Evolutionary conservation across 2,113 vertebrate species (phyloP).

Genomic region (Crocuta crocuta): DNA sequence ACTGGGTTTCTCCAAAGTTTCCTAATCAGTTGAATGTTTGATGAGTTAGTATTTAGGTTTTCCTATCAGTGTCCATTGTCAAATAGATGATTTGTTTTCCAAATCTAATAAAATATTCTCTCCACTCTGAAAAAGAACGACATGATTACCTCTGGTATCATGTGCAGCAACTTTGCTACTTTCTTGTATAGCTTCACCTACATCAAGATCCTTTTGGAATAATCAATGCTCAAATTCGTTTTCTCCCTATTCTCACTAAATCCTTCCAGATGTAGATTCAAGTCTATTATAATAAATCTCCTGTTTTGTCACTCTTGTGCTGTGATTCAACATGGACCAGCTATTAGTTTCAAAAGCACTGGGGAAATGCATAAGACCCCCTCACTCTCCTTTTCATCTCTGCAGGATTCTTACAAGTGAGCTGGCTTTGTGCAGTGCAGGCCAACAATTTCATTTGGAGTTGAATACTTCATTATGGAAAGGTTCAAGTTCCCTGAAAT

Average conservation of each 20-base stretch:
- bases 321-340: constrained; percentile 33
- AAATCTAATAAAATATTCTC: neutral
- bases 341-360: constrained; percentile 44
- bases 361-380: neutral
- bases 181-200: neutral
- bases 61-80: neutral
- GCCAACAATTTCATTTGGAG: neutral
- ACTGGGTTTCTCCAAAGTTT: neutral
- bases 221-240: constrained; percentile 46
- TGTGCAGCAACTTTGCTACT: neutral
- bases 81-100: neutral
- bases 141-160: neutral
- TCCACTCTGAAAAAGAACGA: neutral
- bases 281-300: neutral
- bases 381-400: neutral
- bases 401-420: neutral
- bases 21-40: neutral
- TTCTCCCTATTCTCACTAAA: neutral
- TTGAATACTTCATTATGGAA: constrained; percentile 20
- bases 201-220: neutral
- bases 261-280: neutral
- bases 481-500: neutral
- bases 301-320: neutral
- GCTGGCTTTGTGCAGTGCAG: neutral
- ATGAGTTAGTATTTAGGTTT: neutral